These are phyloP conservation scores for Phataginus tricuspis DNA, from an alignment of 2,797 vertebrate genomes.

Conservation along the genomic window DNA sequence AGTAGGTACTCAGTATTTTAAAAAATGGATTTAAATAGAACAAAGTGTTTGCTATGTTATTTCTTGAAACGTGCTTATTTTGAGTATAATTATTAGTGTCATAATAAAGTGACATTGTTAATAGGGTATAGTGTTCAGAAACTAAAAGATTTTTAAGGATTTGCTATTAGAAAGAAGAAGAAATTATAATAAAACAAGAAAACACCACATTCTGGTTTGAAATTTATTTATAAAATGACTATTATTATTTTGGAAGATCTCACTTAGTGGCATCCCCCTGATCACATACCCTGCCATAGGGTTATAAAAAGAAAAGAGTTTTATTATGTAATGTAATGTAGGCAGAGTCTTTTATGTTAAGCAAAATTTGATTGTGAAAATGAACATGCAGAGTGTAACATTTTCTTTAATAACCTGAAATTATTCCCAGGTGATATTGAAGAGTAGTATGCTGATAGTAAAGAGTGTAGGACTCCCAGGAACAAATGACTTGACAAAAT, in stretches of 20 bases:
- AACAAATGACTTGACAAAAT: conserved; percentile 63
- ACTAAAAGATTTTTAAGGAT: conserved; percentile 48
- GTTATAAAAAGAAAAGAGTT: conserved; percentile 73
- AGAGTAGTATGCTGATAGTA: conserved; percentile 56
- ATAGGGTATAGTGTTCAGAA: neutral
- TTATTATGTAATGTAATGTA: conserved; percentile 71
- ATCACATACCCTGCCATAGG: conserved; percentile 43
- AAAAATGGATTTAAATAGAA: neutral
- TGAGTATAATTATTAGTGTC: neutral
- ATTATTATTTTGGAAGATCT: conserved; percentile 56
- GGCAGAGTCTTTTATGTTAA: conserved; percentile 75
- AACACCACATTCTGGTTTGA: neutral
- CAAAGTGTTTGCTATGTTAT: neutral
- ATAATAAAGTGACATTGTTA: neutral
- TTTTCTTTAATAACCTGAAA: conserved; percentile 79
- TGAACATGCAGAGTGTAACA: conserved; percentile 77
- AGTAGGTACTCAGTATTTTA: conserved; percentile 68
- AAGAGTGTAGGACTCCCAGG: conserved; percentile 65
- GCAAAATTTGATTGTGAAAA: conserved; percentile 82
- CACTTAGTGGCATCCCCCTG: neutral
- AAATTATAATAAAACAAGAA: conserved; percentile 32
- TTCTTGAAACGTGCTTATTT: neutral
- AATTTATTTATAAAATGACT: conserved; percentile 48
- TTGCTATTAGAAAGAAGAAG: conserved; percentile 47
- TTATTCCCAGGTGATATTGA: conserved; percentile 72